phyloP scores from a whole-genome alignment of 2,888 invertebrate species.

The Acanthoscelides obtectus region DNA sequence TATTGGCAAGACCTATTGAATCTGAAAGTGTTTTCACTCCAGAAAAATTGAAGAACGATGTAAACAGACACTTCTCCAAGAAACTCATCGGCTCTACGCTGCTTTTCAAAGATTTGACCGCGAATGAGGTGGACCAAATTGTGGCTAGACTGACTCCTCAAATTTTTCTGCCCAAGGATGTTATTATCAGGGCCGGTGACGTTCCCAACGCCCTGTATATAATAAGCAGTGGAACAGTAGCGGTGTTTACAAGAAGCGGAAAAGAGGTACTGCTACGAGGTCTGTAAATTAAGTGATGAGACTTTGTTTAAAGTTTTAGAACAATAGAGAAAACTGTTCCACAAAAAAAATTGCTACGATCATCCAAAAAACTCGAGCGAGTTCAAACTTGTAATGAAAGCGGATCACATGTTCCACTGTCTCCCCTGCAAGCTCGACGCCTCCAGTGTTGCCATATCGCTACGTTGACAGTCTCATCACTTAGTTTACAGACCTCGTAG shows the following conservation, averaged over 20 bases:
- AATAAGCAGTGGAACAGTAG: slow-evolving; percentile 51
- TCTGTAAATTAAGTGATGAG: no score
- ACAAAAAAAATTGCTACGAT: no score
- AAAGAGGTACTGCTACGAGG: slow-evolving; percentile 16
- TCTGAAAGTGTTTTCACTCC: not conserved
- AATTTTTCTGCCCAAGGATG: slow-evolving; percentile 57
- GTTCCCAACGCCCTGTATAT: slow-evolving; percentile 61
- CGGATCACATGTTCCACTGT: no score
- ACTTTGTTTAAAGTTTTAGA: no score
- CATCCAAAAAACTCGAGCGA: no score
- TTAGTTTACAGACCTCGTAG: no score
- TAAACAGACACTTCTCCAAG: slow-evolving; percentile 52
- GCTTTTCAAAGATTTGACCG: slow-evolving; percentile 51
- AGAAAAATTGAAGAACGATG: slow-evolving; percentile 48
- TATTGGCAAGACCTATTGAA: not conserved
- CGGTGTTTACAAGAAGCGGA: slow-evolving; percentile 15
- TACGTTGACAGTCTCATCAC: no score
- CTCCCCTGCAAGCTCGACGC: no score
- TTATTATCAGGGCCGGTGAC: slow-evolving; percentile 55
- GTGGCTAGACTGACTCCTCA: slow-evolving; percentile 53
- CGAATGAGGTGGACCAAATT: slow-evolving; percentile 49
- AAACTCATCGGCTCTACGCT: slow-evolving; percentile 53
- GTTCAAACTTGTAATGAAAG: no score
- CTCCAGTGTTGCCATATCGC: no score
- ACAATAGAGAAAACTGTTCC: no score